Percentiles rank a stretch among this genome's conserved stretches.
These are phyloP conservation scores for Rhegmatorhina hoffmannsi DNA, from an alignment of 2,113 vertebrate species.

Conservation along the genomic window DNA sequence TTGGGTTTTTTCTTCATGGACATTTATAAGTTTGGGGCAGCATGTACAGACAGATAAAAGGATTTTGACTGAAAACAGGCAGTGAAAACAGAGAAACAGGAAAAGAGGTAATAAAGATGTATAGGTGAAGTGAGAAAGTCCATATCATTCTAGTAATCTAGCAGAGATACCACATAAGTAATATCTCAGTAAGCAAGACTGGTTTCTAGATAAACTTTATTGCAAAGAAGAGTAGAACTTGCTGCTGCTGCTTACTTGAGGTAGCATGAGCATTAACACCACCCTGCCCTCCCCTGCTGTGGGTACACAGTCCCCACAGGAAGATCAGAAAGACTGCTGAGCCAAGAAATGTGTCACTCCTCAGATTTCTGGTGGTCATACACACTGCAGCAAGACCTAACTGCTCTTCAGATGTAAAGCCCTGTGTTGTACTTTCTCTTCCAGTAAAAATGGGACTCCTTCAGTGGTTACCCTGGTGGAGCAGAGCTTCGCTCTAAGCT, in stretches of 20 bases:
- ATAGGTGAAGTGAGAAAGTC: background rate
- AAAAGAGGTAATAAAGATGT: background rate
- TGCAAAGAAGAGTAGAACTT: background rate
- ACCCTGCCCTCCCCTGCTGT: background rate
- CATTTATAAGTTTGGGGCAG: background rate
- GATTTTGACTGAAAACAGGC: background rate
- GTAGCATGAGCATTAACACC: background rate
- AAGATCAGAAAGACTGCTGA: background rate
- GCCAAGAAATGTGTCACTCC: background rate
- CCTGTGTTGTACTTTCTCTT: background rate
- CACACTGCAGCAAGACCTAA: background rate
- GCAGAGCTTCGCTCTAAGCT: background rate
- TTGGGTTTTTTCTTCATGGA: background rate
- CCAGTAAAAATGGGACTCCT: background rate
- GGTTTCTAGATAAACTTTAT: constrained; percentile 1
- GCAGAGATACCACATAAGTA: background rate
- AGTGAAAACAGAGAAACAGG: background rate
- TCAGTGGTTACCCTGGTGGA: background rate
- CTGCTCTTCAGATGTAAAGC: background rate
- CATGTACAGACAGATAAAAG: background rate
- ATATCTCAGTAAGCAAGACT: background rate
- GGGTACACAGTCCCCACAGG: background rate
- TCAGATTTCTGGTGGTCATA: background rate
- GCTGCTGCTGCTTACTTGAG: background rate
- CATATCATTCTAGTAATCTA: background rate